Conservation (phyloP, 2,113 vertebrate species). For the Xiphophorus maculatus region DNA sequence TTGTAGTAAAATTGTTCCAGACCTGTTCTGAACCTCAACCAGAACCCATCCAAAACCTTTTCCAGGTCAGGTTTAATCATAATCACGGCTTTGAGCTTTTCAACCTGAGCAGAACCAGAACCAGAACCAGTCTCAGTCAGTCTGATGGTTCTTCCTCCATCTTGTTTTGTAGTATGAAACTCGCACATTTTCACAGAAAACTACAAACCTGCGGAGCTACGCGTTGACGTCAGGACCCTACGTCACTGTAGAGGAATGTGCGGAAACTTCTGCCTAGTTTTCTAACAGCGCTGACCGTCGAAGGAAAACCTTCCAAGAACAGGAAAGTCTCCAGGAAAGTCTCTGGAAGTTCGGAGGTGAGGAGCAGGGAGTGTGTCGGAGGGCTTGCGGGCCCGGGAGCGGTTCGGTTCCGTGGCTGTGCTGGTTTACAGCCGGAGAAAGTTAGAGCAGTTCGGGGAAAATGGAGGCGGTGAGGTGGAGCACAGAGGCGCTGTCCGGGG, state of each 20-base stretch:
- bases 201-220: slow-evolving; percentile 11
- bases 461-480: slow-evolving; percentile 73
- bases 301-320: slow-evolving; percentile 9
- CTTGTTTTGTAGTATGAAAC: background rate
- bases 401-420: background rate
- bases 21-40: no score
- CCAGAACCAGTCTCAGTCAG: no score
- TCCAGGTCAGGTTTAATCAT: background rate
- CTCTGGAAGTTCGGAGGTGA: slow-evolving; percentile 12
- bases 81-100: background rate
- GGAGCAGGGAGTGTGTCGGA: slow-evolving; percentile 15
- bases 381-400: background rate
- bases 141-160: background rate
- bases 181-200: background rate
- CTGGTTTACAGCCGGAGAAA: slow-evolving; percentile 21
- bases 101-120: background rate
- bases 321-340: slow-evolving; percentile 15
- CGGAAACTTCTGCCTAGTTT: slow-evolving; percentile 77
- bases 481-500: slow-evolving; percentile 88
- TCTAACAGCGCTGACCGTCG: slow-evolving; percentile 39
- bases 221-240: slow-evolving; percentile 69
- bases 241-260: slow-evolving; percentile 89
- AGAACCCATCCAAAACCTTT: background rate
- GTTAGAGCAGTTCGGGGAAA: slow-evolving; percentile 64
- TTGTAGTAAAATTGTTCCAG: no score